These are phyloP conservation scores for Xenops minutus DNA, from an alignment of 2,797 vertebrate species.

Conservation along the genomic window DNA sequence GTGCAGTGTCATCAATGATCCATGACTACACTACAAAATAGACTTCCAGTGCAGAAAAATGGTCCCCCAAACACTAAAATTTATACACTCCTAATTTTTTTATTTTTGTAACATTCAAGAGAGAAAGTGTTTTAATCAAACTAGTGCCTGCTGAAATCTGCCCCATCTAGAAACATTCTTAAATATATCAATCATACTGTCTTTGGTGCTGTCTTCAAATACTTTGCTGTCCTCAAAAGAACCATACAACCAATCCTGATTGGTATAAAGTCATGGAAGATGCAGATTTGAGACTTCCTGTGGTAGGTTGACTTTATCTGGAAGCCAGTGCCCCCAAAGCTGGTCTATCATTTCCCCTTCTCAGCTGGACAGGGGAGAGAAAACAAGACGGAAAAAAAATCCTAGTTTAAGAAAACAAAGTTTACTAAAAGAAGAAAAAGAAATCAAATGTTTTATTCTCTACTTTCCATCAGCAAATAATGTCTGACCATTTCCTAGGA, in stretches of 20 bases:
- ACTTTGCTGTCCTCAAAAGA: neutral
- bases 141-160: neutral
- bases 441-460: neutral
- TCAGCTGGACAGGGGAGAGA: neutral
- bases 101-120: neutral
- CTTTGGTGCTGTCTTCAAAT: neutral
- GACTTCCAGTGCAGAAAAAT: neutral
- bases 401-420: neutral
- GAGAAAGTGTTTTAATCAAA: neutral
- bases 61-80: neutral
- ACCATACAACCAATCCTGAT: neutral
- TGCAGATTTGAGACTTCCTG: neutral
- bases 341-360: neutral
- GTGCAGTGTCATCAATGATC: neutral
- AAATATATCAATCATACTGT: neutral
- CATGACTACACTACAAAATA: neutral
- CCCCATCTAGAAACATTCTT: neutral
- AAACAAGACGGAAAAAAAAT: neutral
- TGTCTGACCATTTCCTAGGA: neutral
- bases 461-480: neutral
- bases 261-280: neutral
- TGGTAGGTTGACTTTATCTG: neutral
- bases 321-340: neutral
- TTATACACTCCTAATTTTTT: neutral
- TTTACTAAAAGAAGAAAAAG: neutral